phyloP scores from a whole-genome alignment of 2,797 vertebrate genomes.

The Sebastes diploproa region DNA sequence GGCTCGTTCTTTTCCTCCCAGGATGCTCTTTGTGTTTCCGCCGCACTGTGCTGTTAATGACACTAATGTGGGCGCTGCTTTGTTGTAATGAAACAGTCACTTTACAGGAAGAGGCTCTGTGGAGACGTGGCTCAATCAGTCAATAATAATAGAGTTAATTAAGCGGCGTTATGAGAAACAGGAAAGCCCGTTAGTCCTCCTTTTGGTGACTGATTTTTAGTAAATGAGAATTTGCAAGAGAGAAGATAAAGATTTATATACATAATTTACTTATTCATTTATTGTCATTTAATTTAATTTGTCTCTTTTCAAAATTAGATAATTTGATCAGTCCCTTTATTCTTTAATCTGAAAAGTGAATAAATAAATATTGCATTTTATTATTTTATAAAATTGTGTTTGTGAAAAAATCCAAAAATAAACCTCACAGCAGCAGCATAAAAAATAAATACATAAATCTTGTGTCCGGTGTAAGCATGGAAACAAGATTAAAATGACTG shows the following conservation, averaged over 20 bases:
- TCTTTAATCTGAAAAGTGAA: neutral
- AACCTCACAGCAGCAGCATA: neutral
- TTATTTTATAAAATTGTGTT: neutral
- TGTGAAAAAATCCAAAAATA: neutral
- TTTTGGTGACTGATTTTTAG: neutral
- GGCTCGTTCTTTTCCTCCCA: neutral
- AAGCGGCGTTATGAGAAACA: neutral
- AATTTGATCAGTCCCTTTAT: neutral
- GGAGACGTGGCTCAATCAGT: neutral
- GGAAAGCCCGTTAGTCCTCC: neutral
- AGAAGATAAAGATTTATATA: neutral
- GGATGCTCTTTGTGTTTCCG: neutral
- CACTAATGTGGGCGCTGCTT: neutral
- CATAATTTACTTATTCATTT: neutral
- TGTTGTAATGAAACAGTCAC: neutral
- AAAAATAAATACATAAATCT: neutral
- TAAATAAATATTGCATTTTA: neutral
- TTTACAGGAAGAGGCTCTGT: neutral
- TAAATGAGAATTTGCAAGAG: no score
- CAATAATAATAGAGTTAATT: neutral
- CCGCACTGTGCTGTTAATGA: neutral
- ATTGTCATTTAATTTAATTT: neutral
- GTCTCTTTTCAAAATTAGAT: neutral
- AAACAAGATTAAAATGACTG: neutral
- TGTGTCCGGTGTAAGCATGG: neutral